Evolutionary conservation across 1,140 invertebrate species (phyloP).

Genomic region (Papilio helenus): DNA sequence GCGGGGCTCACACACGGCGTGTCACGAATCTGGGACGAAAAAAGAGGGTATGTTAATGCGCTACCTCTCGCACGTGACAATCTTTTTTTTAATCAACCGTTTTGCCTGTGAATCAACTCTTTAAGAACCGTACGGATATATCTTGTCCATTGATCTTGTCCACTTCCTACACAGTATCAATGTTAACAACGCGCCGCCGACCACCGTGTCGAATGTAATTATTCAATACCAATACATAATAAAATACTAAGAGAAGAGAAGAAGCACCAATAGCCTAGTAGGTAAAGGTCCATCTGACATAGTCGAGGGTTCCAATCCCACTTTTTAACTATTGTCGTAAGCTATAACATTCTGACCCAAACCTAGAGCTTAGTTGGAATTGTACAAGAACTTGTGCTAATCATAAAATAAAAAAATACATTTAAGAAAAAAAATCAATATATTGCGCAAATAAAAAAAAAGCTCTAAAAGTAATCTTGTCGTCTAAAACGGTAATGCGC

Average conservation of each 20-base stretch:
- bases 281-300: too few relatives aligned
- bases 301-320: too few relatives aligned
- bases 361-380: too few relatives aligned
- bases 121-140: conserved; percentile 27
- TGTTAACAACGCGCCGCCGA: conserved; percentile 23
- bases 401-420: too few relatives aligned
- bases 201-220: conserved; percentile 6
- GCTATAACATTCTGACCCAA: too few relatives aligned
- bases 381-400: too few relatives aligned
- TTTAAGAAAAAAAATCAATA: too few relatives aligned
- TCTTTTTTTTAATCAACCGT: conserved; percentile 62
- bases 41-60: conserved; percentile 78
- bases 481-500: too few relatives aligned
- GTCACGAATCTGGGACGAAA: conserved; percentile 78
- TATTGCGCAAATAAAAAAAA: not conserved
- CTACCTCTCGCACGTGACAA: conserved; percentile 71
- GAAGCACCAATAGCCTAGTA: too few relatives aligned
- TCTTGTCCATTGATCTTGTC: too few relatives aligned
- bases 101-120: conserved; percentile 35
- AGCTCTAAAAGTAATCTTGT: not conserved
- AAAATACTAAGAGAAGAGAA: not conserved
- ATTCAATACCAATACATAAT: not conserved
- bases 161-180: conserved; percentile 30
- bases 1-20: conserved; percentile 77
- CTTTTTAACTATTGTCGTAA: too few relatives aligned